phyloP scores from a whole-genome alignment of 2,888 invertebrate species.

The Thelaira solivaga region DNA sequence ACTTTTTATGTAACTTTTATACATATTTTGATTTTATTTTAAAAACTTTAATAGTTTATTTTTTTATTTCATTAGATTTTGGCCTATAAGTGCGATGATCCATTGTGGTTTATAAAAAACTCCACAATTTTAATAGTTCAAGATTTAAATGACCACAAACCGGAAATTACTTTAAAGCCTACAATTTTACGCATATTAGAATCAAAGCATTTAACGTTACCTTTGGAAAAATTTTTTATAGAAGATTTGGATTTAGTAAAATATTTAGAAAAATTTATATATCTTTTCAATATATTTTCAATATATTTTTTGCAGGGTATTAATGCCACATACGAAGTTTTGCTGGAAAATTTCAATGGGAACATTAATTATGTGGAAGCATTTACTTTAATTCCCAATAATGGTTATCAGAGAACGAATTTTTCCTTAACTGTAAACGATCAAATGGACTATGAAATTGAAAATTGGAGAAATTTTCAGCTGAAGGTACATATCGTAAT shows the following conservation, averaged over 20 bases:
- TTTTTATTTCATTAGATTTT: conserved; percentile 69
- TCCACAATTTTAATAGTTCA: conserved; percentile 78
- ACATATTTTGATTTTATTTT: neutral
- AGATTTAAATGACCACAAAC: conserved; percentile 83
- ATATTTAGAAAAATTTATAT: too few relatives aligned
- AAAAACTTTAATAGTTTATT: neutral
- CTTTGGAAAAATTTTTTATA: conserved; percentile 78
- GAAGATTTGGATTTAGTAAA: conserved; percentile 79
- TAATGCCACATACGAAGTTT: conserved; percentile 80
- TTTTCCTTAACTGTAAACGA: conserved; percentile 80
- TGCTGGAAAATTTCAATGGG: conserved; percentile 70
- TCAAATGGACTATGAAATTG: conserved; percentile 80
- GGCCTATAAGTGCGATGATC: conserved; percentile 77
- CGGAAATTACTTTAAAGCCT: conserved; percentile 77
- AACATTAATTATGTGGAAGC: conserved; percentile 75
- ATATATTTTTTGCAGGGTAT: conserved; percentile 77
- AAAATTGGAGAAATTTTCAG: conserved; percentile 78
- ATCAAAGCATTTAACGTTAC: conserved; percentile 78
- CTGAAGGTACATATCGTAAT: too few relatives aligned
- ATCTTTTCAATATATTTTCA: neutral
- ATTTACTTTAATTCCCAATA: conserved; percentile 80
- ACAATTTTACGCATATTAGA: conserved; percentile 78
- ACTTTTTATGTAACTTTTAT: conserved; percentile 71
- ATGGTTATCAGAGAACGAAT: conserved; percentile 80
- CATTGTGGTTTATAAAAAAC: conserved; percentile 72